Evolutionary conservation across 2,797 vertebrate genomes (phyloP), one percentile per base, ranked within the genome.

Genomic region (Uromys caudimaculatus): DNA sequence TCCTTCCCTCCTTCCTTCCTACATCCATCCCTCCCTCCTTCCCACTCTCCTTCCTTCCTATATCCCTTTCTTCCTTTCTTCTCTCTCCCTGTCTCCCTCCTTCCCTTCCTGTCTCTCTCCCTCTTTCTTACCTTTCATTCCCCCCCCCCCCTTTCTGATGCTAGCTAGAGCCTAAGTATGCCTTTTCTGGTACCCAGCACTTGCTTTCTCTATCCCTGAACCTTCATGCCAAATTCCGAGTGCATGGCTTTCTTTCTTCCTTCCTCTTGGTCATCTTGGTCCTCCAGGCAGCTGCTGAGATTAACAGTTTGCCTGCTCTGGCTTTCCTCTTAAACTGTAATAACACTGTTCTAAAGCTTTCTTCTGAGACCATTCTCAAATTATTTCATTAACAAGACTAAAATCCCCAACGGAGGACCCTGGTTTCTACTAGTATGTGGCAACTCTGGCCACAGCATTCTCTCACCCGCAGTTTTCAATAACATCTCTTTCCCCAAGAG

Each of bases 11-110:
- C 14, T 1, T 14, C 6, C 78, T 9, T 1, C 19, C 32, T 1
- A 6, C 10, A 8, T 3, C 4, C 3, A 13, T 1, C 0, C 2
- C 5, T 1, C 6, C 8, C 12, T 14, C 2, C 24, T 13, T 76
- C 6, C 13, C 3, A 1, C 1, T 23, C 10, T 32, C 12, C 8
- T 17, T 5, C 16, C 4, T 27, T 8, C 69, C 3, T 9, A 6
- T 35, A 2, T 10, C 21, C n/a, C 16, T 21, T 21, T 7, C 16
- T 13, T 32, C 6, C 7, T 10, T 19, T 17, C 8, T 1, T 64
- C 60, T 38, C 17, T 2, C 2, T 16, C n/a, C 1, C 0, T 21
- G 0, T n/a, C 8, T 11, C 8, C 21, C 3, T 8, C 19, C 38
- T 8, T 23, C 13, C 6, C 3, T 19, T 3, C 12, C 7, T 23